Base-by-base conservation (phyloP, 2,797 vertebrate genomes). In the Ceyx erithaca region DNA sequence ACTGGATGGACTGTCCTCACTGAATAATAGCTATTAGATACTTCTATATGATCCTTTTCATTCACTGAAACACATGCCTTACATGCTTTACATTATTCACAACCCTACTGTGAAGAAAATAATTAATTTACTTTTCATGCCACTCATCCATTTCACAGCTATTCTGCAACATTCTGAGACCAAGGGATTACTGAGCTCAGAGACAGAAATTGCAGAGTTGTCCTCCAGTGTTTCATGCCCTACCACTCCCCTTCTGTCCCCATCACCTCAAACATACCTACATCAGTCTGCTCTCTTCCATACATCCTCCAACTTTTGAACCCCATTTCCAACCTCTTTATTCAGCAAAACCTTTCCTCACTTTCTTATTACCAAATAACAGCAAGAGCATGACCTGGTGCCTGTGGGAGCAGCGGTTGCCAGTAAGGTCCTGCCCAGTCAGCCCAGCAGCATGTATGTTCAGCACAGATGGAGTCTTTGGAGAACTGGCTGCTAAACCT, bases 171-270 rank as follows among this genome's bases (percentile, higher is more conserved):
- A 51, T 49, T 71, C 41, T 45, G 22, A 78, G 51, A 25, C 58
- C 14, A 37, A 6, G 10, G 14, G 3, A 48, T 45, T 59, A 54
- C 57, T 49, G 31, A 22, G 17, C 31, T 51, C 8, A 49, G n/a
- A 71, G 61, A 12, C 40, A 63, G 25, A 66, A 45, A 22, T 13
- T 58, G 58, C 33, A 76, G 40, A 49, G 58, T 51, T 85, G 20
- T 64, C 10, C 30, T 69, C 25, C 51, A n/a, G 35, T 31, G 17
- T 28, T 73, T 13, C 14, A 26, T 51, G 20, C 31, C 33, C 28
- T 59, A 31, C 6, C 1, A 0, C n/a, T 49, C 12, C 19, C 2
- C 1, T 48, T 69, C 51, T 1, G 0, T 28, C 20, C 40, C 31
- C 0, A 0, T 58, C 33, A 49, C 26, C 26, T 62, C 30, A 63